Percentiles rank a stretch among this genome's conserved stretches.
These are phyloP conservation scores for Pristionchus mayeri DNA, from an alignment of 2,888 invertebrate genomes.

Conservation along the genomic window DNA sequence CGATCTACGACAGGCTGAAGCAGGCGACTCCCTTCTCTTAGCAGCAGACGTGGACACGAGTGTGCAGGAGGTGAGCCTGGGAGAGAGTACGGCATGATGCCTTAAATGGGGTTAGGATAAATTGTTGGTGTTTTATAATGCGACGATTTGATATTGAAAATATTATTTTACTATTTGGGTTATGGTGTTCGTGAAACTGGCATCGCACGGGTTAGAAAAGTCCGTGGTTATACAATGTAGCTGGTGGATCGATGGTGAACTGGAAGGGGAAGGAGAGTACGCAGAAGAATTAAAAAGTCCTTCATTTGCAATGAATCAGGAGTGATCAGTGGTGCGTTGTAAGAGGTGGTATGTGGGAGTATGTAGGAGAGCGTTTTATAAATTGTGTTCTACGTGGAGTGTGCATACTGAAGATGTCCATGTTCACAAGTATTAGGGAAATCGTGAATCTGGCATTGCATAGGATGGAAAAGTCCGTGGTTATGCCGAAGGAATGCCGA, in stretches of 20 bases:
- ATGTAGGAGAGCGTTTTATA: too few species aligned
- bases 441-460: neutral
- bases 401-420: neutral
- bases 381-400: neutral
- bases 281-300: too few species aligned
- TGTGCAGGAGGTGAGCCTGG: conserved; percentile 19
- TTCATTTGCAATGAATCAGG: too few species aligned
- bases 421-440: neutral
- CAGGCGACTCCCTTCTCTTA: conserved; percentile 56
- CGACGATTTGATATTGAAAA: too few species aligned
- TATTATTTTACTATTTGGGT: too few species aligned
- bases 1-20: conserved; percentile 39
- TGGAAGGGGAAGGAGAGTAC: too few species aligned
- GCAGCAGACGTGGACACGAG: conserved; percentile 54
- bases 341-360: too few species aligned
- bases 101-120: too few species aligned
- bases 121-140: too few species aligned
- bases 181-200: neutral
- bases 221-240: neutral
- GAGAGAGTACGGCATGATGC: neutral
- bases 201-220: neutral
- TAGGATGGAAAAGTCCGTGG: neutral
- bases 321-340: too few species aligned
- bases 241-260: too few species aligned
- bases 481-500: neutral